Evolutionary conservation across 2,113 vertebrate genomes (phyloP), one percentile per base, ranked within the genome.

Genomic region (Apteryx owenii): DNA sequence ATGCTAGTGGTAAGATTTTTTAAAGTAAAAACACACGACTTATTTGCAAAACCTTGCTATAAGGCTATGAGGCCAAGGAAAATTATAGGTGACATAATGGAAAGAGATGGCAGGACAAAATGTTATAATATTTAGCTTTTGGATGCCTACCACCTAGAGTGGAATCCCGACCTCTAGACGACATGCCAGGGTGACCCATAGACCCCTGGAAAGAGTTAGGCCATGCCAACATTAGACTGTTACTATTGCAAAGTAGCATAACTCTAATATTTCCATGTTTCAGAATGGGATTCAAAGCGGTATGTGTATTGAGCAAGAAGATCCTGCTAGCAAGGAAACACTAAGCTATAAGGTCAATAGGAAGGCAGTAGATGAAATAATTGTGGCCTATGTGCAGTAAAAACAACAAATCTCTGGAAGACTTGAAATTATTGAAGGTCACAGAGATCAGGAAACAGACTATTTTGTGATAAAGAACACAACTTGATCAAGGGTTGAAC

Each of bases 371-470:
- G 25, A 88, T 71, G 22, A 31, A 79, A 75, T 53, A 88, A 53
- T 68, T 61, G 64, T 9, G 33, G 20, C 2, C 15, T 90, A 44
- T 0, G 3, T 21, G 9, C 0, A 1, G 46, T 0, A 68, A 46
- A 78, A 75, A 22, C 12, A 29, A 7, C 1, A 90, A 46, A 68
- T 68, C 7, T 40, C 40, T 48, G 26, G 16, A 46, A 80, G 21
- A 16, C 31, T 0, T 70, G 44, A 78, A 87, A 70, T 51, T 70
- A 66, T 12, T 16, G 19, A 81, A 88, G 14, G 8, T 28, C 44
- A 53, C 23, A 87, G 87, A 66, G 75, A 61, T 56, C 73, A 77
- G 6, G 11, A 7, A 75, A 9, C 8, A 0, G 3, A 76, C 38
- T 77, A 61, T 56, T 90, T 38, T 50, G 1, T 23, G 7, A 56